Base-by-base conservation (phyloP, 2,888 invertebrate species). In the Agrochola macilenta region DNA sequence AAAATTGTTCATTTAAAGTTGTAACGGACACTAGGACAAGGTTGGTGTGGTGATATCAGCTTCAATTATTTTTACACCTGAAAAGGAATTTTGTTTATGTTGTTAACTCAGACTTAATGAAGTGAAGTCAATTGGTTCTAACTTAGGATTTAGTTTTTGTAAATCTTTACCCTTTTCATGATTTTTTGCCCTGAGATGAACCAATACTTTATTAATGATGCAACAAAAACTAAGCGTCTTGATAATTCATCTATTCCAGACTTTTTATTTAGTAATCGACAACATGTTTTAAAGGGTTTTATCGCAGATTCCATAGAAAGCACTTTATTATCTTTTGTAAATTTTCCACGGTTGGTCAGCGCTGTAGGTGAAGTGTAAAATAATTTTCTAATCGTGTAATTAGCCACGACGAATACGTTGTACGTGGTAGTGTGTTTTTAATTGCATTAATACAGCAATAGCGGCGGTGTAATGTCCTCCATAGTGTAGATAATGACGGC, bases 371-470 rank as follows among this genome's bases (percentile, higher is more conserved):
- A 84, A 84, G 89, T 89, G 89, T 90, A 87, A 89, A 90, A 90
- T 90, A 89, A 86, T 89, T 84, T 89, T 90, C 87, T 87, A 89
- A 89, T 90, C 86, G 83, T 83, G 83, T 88, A 88, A 89, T 88
- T 86, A 86, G 76, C 77, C 85, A 79, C 74, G 68, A 82, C 82
- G 83, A 83, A 79, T 85, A 86, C 82, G 73, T 81, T 88, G 74
- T 79, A 87, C 71, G 82, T 87, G 77, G 83, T 83, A 84, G 83
- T 83, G 78, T 78, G 71, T 87, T 88, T 88, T 88, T 91, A 91
- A 91, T 91, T 91, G 90, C 86, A 88, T 90, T 89, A 89, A 89
- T 90, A 85, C 88, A 86, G 89, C 85, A 87, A 89, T 87, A 87
- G 85, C 82, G 76, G 84, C 84, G 80, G 86, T 88, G 88, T 89